phyloP scores from a whole-genome alignment of 2,888 invertebrate genomes.

The Volucella inflata region DNA sequence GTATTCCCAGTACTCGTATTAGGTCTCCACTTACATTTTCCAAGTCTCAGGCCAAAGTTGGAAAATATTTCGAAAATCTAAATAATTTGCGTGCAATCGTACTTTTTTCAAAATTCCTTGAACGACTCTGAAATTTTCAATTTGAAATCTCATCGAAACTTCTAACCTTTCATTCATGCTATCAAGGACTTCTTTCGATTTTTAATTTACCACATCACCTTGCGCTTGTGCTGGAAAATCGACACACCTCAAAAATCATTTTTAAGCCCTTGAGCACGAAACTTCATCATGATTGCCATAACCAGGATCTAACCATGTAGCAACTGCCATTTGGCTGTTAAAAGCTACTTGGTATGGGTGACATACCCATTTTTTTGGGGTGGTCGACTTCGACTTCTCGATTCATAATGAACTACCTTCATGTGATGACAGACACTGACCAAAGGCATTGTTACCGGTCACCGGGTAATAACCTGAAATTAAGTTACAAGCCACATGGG shows the following conservation, averaged over 20 bases:
- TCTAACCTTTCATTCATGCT: conserved; percentile 13
- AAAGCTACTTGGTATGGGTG: conserved; percentile 10
- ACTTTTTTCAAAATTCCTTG: neutral
- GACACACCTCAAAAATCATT: conserved; percentile 60
- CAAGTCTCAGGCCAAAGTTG: too few relatives aligned
- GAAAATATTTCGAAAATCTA: too few relatives aligned
- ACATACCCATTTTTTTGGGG: conserved; percentile 42
- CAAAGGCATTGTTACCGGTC: conserved; percentile 3
- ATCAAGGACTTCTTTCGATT: conserved; percentile 28
- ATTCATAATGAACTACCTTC: conserved; percentile 22
- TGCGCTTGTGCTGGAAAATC: conserved; percentile 33
- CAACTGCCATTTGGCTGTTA: neutral
- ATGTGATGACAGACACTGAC: conserved; percentile 17
- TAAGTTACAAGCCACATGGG: neutral
- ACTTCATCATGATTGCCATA: conserved; percentile 31
- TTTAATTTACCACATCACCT: neutral
- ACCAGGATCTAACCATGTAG: neutral
- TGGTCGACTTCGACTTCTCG: neutral
- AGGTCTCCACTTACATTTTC: too few relatives aligned
- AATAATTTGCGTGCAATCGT: neutral
- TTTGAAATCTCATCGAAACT: conserved; percentile 12
- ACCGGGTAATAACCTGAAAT: conserved; percentile 12
- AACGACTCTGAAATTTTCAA: neutral
- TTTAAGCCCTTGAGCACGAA: conserved; percentile 55
- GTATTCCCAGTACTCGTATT: too few relatives aligned